phyloP scores from a whole-genome alignment of 1,140 invertebrate genomes.

The Procambarus clarkii region DNA sequence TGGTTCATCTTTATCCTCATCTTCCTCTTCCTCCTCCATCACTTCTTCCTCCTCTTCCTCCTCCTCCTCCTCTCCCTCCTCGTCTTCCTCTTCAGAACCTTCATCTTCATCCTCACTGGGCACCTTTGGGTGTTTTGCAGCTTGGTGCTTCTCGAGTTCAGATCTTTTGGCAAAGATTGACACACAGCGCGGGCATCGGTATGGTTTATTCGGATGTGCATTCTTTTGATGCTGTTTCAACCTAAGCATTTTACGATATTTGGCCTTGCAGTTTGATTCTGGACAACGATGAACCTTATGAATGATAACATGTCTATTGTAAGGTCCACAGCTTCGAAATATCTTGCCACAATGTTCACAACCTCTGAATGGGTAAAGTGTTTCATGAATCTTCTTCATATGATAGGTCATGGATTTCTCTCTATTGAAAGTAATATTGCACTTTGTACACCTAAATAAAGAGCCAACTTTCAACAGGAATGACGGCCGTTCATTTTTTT shows the following conservation, averaged over 20 bases:
- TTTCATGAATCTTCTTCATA: constrained; percentile 72
- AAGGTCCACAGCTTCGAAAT: constrained; percentile 71
- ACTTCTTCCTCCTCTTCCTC: constrained; percentile 53
- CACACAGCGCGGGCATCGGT: constrained; percentile 67
- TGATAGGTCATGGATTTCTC: constrained; percentile 72
- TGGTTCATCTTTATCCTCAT: constrained; percentile 20
- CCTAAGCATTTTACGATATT: constrained; percentile 62
- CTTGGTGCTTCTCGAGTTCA: constrained; percentile 64
- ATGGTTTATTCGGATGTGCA: constrained; percentile 61
- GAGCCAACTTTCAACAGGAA: constrained; percentile 64
- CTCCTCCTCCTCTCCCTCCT: constrained; percentile 50
- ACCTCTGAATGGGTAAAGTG: constrained; percentile 69
- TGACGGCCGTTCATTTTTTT: constrained; percentile 53
- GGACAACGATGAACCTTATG: constrained; percentile 68
- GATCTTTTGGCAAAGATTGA: constrained; percentile 52
- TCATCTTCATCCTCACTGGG: constrained; percentile 67
- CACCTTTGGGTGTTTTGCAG: constrained; percentile 42
- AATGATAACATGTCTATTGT: constrained; percentile 61
- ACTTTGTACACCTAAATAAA: constrained; percentile 70
- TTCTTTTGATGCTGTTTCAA: constrained; percentile 71
- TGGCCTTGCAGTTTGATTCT: constrained; percentile 67
- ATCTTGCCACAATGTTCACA: constrained; percentile 69
- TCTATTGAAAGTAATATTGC: constrained; percentile 68
- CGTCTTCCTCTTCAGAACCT: constrained; percentile 61
- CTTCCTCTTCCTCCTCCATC: constrained; percentile 21